phyloP scores from a whole-genome alignment of 2,113 vertebrate genomes.

The Oreochromis niloticus region DNA sequence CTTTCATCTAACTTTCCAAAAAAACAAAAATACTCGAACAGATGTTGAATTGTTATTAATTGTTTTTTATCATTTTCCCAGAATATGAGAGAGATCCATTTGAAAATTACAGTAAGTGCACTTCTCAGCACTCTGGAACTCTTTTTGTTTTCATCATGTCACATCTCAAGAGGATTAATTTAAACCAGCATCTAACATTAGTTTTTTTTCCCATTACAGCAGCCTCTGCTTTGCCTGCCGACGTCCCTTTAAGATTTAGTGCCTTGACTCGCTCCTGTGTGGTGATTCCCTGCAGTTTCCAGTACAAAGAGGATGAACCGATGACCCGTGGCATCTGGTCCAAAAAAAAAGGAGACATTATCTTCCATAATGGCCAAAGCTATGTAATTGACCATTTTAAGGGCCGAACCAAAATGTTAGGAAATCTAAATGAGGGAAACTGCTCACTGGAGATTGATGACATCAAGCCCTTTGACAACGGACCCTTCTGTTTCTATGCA shows the following conservation, averaged over 20 bases:
- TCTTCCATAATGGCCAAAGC: conserved; percentile 41
- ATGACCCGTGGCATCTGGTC: conserved; percentile 40
- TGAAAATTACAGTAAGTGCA: background rate
- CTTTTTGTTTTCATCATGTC: background rate
- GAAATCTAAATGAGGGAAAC: conserved; percentile 27
- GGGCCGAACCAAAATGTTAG: conserved; percentile 45
- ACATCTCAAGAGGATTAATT: background rate
- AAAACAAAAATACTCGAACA: background rate
- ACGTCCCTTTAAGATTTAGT: conserved; percentile 35
- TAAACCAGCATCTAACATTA: background rate
- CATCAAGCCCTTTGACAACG: conserved; percentile 60
- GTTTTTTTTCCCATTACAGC: background rate
- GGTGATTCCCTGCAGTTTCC: conserved; percentile 61
- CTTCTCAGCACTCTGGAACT: background rate
- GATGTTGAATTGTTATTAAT: background rate
- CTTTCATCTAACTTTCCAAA: background rate
- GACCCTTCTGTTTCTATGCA: conserved; percentile 62
- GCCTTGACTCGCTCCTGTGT: conserved; percentile 57
- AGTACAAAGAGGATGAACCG: background rate
- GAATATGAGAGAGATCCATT: conserved; percentile 16
- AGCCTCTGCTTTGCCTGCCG: background rate
- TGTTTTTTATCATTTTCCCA: background rate
- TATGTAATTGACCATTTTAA: conserved; percentile 48
- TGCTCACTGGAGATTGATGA: conserved; percentile 62
- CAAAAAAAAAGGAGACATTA: background rate